These are phyloP conservation scores for Potorous gilbertii DNA, from an alignment of 2,797 vertebrate genomes.

Conservation along the genomic window DNA sequence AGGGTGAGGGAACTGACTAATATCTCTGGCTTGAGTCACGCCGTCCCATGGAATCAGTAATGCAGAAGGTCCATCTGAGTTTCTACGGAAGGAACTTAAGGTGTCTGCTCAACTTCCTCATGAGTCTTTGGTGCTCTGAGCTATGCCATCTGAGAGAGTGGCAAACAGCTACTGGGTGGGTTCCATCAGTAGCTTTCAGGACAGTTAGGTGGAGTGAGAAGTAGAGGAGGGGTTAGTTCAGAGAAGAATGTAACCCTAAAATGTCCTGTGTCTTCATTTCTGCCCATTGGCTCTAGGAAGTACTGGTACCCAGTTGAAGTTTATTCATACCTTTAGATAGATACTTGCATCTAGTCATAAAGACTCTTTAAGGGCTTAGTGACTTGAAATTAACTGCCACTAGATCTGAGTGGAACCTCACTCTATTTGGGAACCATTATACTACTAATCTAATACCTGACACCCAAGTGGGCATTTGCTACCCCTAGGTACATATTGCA, in stretches of 20 bases:
- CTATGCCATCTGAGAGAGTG: not conserved
- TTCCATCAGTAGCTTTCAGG: not conserved
- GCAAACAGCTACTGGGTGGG: not conserved
- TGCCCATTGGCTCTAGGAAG: not conserved
- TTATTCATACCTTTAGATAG: not conserved
- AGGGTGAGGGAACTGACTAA: slow-evolving; percentile 53
- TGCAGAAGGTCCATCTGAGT: not conserved
- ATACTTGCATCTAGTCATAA: not conserved
- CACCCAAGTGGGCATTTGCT: not conserved
- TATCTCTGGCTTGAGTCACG: slow-evolving; percentile 17
- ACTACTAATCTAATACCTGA: not conserved
- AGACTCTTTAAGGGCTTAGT: not conserved
- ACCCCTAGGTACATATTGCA: not conserved
- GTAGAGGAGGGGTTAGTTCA: not conserved
- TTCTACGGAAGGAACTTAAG: not conserved
- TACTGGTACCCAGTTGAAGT: not conserved
- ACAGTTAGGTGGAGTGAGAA: not conserved
- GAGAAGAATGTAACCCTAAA: not conserved
- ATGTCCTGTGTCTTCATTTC: not conserved
- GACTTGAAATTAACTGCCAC: not conserved
- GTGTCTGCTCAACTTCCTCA: not conserved
- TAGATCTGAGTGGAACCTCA: not conserved
- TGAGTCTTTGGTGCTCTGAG: not conserved
- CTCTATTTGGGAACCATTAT: not conserved
- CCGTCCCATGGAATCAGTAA: not conserved